phyloP scores from a whole-genome alignment of 1,140 invertebrate species.

The Drosophila arizonae region DNA sequence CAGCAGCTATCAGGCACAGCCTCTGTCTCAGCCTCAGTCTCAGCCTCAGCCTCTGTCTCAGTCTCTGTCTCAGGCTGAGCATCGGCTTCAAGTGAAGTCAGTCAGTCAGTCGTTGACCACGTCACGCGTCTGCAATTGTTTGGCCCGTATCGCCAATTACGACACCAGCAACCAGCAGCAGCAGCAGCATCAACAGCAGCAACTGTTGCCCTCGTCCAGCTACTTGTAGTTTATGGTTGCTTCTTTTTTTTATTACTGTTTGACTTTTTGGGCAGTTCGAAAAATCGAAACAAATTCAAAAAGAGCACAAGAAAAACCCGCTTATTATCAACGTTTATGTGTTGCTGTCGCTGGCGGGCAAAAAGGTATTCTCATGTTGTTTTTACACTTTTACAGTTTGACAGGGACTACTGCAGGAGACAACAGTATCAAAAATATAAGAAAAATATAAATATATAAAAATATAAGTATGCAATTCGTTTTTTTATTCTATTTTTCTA shows the following conservation, averaged over 20 bases:
- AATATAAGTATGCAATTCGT: too few species aligned
- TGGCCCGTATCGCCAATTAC: conserved; percentile 76
- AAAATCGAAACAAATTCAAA: conserved; percentile 43
- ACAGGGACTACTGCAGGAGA: conserved; percentile 7
- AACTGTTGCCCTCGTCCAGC: conserved; percentile 10
- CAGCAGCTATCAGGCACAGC: background rate
- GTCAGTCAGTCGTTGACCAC: conserved; percentile 59
- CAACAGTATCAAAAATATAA: too few species aligned
- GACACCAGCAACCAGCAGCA: conserved; percentile 62
- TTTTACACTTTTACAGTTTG: conserved; percentile 37
- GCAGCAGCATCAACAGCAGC: conserved; percentile 19
- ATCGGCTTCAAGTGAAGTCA: conserved; percentile 15
- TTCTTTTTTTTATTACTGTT: conserved; percentile 51
- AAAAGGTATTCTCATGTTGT: conserved; percentile 47
- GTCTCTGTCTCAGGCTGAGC: too few species aligned
- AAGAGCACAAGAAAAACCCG: conserved; percentile 47
- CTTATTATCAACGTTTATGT: conserved; percentile 72
- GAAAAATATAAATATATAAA: too few species aligned
- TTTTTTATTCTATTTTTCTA: too few species aligned
- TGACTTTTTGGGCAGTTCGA: conserved; percentile 40
- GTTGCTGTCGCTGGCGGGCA: conserved; percentile 45
- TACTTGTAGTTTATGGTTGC: conserved; percentile 68
- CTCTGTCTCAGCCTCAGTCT: background rate
- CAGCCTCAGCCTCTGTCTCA: too few species aligned
- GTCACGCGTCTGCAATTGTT: conserved; percentile 74